A percentile compares a stretch with the other conserved stretches of the same genome.
These are phyloP conservation scores for Clarias platycephalus DNA, from an alignment of 2,797 vertebrate species.

Conservation along the genomic window DNA sequence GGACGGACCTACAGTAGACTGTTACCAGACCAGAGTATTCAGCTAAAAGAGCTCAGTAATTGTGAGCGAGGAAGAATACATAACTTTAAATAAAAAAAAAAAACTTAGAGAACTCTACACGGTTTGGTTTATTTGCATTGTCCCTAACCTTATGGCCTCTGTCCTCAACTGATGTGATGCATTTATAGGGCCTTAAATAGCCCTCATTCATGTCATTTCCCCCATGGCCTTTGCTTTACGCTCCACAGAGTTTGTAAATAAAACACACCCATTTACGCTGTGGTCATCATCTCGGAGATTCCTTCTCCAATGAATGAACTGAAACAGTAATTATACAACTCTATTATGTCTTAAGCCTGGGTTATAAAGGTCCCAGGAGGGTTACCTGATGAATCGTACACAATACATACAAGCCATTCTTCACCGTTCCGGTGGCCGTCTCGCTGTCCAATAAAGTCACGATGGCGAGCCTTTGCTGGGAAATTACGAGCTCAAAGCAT, in stretches of 20 bases:
- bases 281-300: slow-evolving; percentile 24
- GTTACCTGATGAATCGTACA: background rate
- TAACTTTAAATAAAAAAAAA: background rate
- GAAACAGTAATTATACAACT: slow-evolving; percentile 15
- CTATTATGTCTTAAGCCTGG: background rate
- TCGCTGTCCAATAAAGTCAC: slow-evolving; percentile 52
- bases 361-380: background rate
- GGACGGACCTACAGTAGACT: background rate
- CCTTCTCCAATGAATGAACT: slow-evolving; percentile 12
- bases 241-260: slow-evolving; percentile 44
- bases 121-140: too few species aligned
- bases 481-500: slow-evolving; percentile 57
- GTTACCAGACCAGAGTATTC: background rate
- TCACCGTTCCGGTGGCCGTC: slow-evolving; percentile 59
- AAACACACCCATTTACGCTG: background rate
- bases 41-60: slow-evolving; percentile 18
- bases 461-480: slow-evolving; percentile 56
- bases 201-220: slow-evolving; percentile 56
- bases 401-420: background rate
- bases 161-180: background rate
- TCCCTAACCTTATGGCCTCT: slow-evolving; percentile 36
- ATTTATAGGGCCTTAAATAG: slow-evolving; percentile 34
- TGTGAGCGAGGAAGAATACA: slow-evolving; percentile 5
- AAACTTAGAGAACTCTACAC: too few species aligned
- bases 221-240: slow-evolving; percentile 49